Conservation (phyloP, 2,888 invertebrate species). For the Terebella lapidaria region DNA sequence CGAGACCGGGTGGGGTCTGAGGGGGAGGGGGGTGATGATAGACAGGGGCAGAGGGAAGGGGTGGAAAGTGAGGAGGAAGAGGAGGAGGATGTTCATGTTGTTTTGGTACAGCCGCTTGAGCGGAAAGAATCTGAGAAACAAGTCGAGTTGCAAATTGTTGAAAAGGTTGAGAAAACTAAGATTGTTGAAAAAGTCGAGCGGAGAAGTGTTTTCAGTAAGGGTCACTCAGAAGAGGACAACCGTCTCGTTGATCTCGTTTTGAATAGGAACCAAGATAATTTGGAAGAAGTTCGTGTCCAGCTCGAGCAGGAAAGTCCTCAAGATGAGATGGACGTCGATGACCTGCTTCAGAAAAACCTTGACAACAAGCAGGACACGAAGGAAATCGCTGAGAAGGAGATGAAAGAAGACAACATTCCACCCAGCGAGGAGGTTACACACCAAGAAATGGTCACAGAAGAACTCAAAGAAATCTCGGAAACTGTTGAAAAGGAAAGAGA, state of each 20-base stretch:
- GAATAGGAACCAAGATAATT: too few relatives aligned
- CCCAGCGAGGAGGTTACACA: too few relatives aligned
- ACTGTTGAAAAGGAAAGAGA: not conserved
- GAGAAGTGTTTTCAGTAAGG: not conserved
- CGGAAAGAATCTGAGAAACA: not conserved
- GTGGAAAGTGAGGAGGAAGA: not conserved
- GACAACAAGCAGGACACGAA: not conserved
- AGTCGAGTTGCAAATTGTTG: slow-evolving; percentile 4
- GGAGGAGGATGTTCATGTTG: not conserved
- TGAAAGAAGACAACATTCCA: not conserved
- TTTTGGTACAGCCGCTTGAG: not conserved
- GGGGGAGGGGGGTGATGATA: too few relatives aligned
- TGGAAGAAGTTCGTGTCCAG: not conserved
- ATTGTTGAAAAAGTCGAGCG: not conserved
- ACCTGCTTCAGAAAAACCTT: too few relatives aligned
- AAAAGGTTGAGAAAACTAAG: slow-evolving; percentile 1
- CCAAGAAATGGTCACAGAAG: too few relatives aligned
- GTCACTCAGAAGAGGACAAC: not conserved
- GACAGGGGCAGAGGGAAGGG: too few relatives aligned
- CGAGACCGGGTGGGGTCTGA: too few relatives aligned
- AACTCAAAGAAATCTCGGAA: not conserved
- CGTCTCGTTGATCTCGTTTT: too few relatives aligned
- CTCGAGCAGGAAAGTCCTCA: not conserved
- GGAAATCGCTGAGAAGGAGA: not conserved
- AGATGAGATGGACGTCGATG: too few relatives aligned